Base-by-base conservation (phyloP, 2,797 vertebrate species). In the Sternarchorhynchus goeldii region DNA sequence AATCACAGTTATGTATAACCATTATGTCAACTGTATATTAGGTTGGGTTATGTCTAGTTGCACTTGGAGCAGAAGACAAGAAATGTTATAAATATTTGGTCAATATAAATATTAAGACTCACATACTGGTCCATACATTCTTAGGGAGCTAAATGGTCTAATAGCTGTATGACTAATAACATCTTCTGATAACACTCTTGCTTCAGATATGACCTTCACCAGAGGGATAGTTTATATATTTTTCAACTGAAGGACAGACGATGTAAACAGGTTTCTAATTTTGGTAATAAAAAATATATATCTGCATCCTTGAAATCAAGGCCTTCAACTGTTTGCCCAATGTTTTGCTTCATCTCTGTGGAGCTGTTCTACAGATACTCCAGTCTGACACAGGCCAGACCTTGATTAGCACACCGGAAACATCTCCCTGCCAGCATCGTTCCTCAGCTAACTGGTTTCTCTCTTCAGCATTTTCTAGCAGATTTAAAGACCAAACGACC, bases 261-360 rank as follows among this genome's bases (percentile, higher is more conserved):
- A 31, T 64, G 73, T 64, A 75, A 75, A 76, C 62, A 76, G 10
- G 62, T 56, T 65, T 65, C 74, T 76, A 66, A 76, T 57, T 76
- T 12, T n/a, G 50, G 45, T 8, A 55, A 3, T 29, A 34, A 14
- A 65, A 8, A 65, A 39, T 12, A 25, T 25, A 5, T 36, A 36
- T 36, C 34, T 36, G 34, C 2, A 36, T 36, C 34, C 34, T 36
- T 36, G 34, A 36, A 36, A 36, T 7, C 32, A 64, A 12, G 7
- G 5, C n/a, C 31, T 64, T 36, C 62, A 34, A 31, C 32, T 36
- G 60, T 32, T 63, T 34, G 2, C 6, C 25, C 45, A 18, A 6
- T 18, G 50, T 7, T 36, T 59, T 60, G 36, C 21, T 10, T 25
- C 21, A 53, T 53, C 20, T 4, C 53, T 29, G 50, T 53, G 25